These are phyloP conservation scores for Triplophysa bombifrons DNA, from an alignment of 2,797 vertebrate genomes.

Conservation along the genomic window DNA sequence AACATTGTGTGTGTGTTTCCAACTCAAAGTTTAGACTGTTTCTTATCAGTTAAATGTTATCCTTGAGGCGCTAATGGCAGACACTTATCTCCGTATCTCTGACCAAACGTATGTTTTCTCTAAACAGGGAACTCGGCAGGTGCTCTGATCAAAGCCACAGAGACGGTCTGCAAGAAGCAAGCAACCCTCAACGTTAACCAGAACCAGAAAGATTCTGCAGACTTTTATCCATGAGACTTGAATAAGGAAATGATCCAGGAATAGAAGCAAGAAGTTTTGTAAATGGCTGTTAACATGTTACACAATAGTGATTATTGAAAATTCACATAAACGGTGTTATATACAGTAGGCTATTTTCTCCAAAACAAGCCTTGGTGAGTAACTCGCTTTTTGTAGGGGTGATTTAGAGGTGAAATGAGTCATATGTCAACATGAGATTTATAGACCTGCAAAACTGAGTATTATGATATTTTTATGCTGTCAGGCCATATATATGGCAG, in stretches of 20 bases:
- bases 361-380: background rate
- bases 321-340: background rate
- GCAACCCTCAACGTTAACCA: background rate
- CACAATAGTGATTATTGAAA: background rate
- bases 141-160: slow-evolving; percentile 19
- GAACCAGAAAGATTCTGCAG: slow-evolving; percentile 2
- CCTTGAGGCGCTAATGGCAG: slow-evolving; percentile 14
- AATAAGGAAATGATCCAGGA: background rate
- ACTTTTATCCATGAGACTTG: background rate
- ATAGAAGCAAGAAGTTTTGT: background rate
- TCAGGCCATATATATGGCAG: slow-evolving; percentile 8
- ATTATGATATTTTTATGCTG: slow-evolving; percentile 19
- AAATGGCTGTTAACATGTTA: background rate
- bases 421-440: slow-evolving; percentile 19
- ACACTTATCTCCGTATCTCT: slow-evolving; percentile 22
- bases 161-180: background rate
- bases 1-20: background rate
- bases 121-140: slow-evolving; percentile 24
- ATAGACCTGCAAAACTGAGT: slow-evolving; percentile 3
- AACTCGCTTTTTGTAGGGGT: background rate
- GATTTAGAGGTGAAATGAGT: slow-evolving; percentile 9
- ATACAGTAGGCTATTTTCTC: background rate
- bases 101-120: slow-evolving; percentile 17
- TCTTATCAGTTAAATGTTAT: slow-evolving; percentile 21
- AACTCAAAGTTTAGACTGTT: background rate